These are phyloP conservation scores for Hydropotes inermis DNA, from an alignment of 2,113 vertebrate genomes.

Conservation along the genomic window DNA sequence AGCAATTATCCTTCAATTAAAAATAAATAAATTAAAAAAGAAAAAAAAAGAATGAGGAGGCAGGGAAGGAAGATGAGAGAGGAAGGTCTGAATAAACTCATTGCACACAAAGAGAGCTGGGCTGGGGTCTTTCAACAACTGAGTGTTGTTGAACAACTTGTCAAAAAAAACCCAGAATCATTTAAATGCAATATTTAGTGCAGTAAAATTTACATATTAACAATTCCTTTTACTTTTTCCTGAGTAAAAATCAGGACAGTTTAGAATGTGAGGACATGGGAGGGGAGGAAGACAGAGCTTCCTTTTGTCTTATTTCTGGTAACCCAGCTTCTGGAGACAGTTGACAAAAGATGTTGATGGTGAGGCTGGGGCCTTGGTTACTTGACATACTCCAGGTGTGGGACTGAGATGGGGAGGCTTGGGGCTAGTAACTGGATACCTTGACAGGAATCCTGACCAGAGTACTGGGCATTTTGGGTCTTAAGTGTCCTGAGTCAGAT, in stretches of 20 bases:
- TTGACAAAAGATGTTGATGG: not conserved
- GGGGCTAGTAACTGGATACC: not conserved
- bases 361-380: not conserved
- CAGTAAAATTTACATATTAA: not conserved
- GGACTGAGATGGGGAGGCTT: not conserved
- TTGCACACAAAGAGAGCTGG: not conserved
- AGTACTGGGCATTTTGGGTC: not conserved
- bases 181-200: not conserved
- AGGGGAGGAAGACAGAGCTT: not conserved
- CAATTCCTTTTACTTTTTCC: not conserved
- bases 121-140: not conserved
- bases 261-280: not conserved
- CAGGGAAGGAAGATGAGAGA: not conserved
- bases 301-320: not conserved
- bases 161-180: slow-evolving; percentile 12
- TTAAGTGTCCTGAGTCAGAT: not conserved
- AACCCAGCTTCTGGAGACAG: not conserved
- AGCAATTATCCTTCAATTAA: not conserved
- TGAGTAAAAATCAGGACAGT: not conserved
- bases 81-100: slow-evolving; percentile 11
- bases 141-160: not conserved
- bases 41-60: not conserved
- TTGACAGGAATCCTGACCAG: not conserved
- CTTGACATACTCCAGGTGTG: not conserved
- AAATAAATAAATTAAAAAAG: not conserved